These are phyloP conservation scores for Gallirallus australis DNA, from an alignment of 2,797 vertebrate species.

Conservation along the genomic window DNA sequence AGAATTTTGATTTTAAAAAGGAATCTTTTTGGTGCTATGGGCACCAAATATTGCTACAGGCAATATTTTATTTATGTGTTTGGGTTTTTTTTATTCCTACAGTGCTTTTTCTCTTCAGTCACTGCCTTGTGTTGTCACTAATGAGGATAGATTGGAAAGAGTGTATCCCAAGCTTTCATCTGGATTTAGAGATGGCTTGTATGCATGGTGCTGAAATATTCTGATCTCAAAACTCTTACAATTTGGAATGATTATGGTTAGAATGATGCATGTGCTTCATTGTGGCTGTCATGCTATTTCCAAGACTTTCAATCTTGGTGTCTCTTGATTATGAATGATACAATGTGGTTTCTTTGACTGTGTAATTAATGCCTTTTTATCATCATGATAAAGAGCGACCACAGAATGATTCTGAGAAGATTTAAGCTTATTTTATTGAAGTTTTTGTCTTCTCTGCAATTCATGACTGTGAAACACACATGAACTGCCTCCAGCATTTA, in stretches of 20 bases:
- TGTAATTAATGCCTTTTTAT: not conserved
- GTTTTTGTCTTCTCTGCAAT: not conserved
- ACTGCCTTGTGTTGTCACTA: not conserved
- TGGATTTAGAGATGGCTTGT: not conserved
- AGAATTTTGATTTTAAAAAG: not conserved
- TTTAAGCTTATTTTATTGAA: not conserved
- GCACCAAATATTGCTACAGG: not conserved
- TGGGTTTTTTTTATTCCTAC: not conserved
- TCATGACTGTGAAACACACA: not conserved
- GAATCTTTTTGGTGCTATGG: not conserved
- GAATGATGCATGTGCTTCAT: not conserved
- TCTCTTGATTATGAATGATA: not conserved
- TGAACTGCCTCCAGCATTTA: not conserved
- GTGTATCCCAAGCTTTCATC: not conserved
- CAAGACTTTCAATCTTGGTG: not conserved
- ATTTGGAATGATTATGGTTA: not conserved
- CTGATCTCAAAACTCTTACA: fast-evolving
- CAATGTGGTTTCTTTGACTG: not conserved
- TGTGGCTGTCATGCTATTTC: not conserved
- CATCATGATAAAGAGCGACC: not conserved
- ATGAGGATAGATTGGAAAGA: not conserved
- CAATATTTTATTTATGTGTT: not conserved
- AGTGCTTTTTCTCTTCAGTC: not conserved
- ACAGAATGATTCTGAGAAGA: not conserved
- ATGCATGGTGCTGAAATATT: not conserved